Conservation (phyloP, 2,797 vertebrate genomes). For the Typhlichthys subterraneus region DNA sequence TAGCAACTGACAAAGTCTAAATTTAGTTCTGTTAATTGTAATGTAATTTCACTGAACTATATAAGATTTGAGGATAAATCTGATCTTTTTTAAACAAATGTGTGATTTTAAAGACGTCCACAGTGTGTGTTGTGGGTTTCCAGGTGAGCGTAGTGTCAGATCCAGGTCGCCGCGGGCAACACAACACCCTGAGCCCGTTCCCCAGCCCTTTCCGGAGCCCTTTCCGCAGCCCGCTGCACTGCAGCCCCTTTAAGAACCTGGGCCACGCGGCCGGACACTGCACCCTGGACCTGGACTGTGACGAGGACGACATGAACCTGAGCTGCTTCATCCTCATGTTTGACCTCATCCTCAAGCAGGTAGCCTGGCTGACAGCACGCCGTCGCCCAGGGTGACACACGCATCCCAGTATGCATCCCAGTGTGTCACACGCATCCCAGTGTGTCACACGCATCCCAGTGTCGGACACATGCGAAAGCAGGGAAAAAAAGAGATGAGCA, state of each 20-base stretch:
- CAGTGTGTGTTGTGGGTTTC: slow-evolving; percentile 6
- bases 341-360: slow-evolving; percentile 98
- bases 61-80: slow-evolving; percentile 33
- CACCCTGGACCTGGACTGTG: slow-evolving; percentile 92
- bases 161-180: slow-evolving; percentile 90
- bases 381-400: too few species aligned
- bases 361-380: slow-evolving; percentile 47
- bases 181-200: slow-evolving; percentile 92
- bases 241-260: slow-evolving; percentile 95
- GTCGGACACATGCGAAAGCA: too few species aligned
- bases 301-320: slow-evolving; percentile 98
- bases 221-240: slow-evolving; percentile 89
- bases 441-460: too few species aligned
- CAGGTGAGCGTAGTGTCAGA: slow-evolving; percentile 97
- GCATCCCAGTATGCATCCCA: too few species aligned
- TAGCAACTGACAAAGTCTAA: slow-evolving; percentile 70
- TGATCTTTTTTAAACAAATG: neutral
- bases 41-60: slow-evolving; percentile 44
- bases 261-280: slow-evolving; percentile 89
- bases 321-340: slow-evolving; percentile 99
- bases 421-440: too few species aligned
- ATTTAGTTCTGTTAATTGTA: slow-evolving; percentile 71
- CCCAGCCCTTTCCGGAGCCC: slow-evolving; percentile 97
- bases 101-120: neutral
- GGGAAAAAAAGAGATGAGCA: too few species aligned